phyloP scores from a whole-genome alignment of 2,888 invertebrate species.

The Pterobdella sp. region DNA sequence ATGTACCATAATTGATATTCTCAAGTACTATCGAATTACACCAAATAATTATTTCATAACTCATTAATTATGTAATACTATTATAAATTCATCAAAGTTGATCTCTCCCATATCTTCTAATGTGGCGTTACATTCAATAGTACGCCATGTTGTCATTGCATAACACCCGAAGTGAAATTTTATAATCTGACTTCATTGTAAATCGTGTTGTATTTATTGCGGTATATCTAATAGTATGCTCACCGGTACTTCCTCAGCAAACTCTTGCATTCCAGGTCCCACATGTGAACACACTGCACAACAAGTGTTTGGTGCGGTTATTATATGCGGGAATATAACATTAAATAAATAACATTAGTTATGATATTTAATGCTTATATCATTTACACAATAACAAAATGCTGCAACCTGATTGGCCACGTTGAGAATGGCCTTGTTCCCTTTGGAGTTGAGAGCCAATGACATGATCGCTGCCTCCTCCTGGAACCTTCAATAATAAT shows the following conservation, averaged over 20 bases:
- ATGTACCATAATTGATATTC: too few species aligned
- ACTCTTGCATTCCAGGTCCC: conserved; percentile 79
- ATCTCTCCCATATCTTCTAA: too few species aligned
- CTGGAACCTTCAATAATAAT: conserved; percentile 62
- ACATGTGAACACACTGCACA: conserved; percentile 76
- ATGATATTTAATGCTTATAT: background rate
- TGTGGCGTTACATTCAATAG: too few species aligned
- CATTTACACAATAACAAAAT: conserved; percentile 5
- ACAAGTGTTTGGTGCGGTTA: background rate
- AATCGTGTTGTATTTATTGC: too few species aligned
- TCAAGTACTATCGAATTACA: too few species aligned
- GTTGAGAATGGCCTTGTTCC: conserved; percentile 79
- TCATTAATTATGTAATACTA: too few species aligned
- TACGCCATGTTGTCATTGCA: too few species aligned
- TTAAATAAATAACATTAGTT: background rate
- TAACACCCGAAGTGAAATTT: too few species aligned
- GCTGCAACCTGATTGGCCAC: conserved; percentile 65
- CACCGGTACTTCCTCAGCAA: conserved; percentile 89
- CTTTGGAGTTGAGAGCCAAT: conserved; percentile 81
- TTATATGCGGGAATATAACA: conserved; percentile 13
- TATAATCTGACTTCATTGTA: too few species aligned
- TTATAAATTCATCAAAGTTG: too few species aligned
- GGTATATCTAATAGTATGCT: too few species aligned
- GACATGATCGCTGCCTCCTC: conserved; percentile 96
- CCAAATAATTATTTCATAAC: too few species aligned